Evolutionary conservation across 1,140 invertebrate species (phyloP).

Genomic region (Sitobion miscanthi): DNA sequence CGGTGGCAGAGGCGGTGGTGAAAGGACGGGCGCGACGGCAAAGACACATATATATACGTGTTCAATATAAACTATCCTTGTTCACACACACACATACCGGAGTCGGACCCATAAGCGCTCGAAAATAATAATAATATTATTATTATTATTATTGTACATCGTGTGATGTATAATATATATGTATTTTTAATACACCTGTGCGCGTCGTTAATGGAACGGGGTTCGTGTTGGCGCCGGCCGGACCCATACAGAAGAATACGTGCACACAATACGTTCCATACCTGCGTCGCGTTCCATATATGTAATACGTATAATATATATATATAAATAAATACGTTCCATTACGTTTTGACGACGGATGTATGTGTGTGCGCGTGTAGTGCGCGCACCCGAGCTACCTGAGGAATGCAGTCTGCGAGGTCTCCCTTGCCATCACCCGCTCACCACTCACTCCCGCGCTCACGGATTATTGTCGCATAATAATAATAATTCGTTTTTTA

Average conservation of each 20-base stretch:
- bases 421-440: neutral
- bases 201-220: constrained; percentile 50
- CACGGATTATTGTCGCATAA: neutral
- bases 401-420: constrained; percentile 44
- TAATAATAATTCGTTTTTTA: neutral
- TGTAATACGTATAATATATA: neutral
- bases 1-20: neutral
- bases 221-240: constrained; percentile 45
- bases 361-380: neutral
- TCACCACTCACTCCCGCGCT: neutral
- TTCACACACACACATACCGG: constrained; percentile 5
- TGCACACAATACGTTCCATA: neutral
- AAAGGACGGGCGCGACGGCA: constrained; percentile 7
- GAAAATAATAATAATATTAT: neutral
- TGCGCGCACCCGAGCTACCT: constrained; percentile 19
- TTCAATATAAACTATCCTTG: neutral
- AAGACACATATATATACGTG: neutral
- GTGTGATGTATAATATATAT: neutral
- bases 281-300: neutral
- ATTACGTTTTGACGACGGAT: neutral
- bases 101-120: constrained; percentile 29
- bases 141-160: neutral
- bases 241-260: constrained; percentile 35
- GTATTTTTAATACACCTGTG: constrained; percentile 51
- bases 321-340: constrained; percentile 23